phyloP scores from a whole-genome alignment of 2,888 invertebrate species.

The Lasius platythorax region DNA sequence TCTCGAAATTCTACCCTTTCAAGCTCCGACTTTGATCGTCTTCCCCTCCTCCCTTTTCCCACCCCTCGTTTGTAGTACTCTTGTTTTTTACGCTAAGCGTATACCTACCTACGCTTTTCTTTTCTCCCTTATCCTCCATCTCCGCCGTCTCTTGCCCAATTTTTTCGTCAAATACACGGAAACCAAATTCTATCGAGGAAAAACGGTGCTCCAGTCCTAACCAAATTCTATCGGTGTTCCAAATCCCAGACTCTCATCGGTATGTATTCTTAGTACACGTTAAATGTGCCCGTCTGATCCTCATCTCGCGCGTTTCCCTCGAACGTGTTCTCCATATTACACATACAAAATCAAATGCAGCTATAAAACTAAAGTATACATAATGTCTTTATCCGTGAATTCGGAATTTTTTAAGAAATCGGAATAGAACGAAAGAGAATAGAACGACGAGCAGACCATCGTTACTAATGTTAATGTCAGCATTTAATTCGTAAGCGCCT shows the following conservation, averaged over 20 bases:
- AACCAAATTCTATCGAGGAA: slow-evolving; percentile 34
- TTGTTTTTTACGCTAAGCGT: slow-evolving; percentile 3
- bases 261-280: slow-evolving; percentile 29
- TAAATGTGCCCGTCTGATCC: slow-evolving; percentile 10
- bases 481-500: background rate
- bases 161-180: slow-evolving; percentile 46
- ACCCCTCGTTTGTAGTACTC: slow-evolving; percentile 10
- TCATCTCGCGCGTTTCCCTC: background rate
- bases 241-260: slow-evolving; percentile 28
- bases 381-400: background rate
- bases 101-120: background rate
- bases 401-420: background rate
- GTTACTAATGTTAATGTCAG: background rate
- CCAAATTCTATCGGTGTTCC: slow-evolving; percentile 17
- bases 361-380: background rate
- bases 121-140: background rate
- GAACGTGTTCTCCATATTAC: background rate
- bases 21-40: slow-evolving; percentile 58
- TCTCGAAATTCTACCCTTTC: slow-evolving; percentile 64
- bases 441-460: background rate
- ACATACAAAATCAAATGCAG: background rate
- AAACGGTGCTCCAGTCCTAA: slow-evolving; percentile 30
- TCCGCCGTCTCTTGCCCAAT: slow-evolving; percentile 20
- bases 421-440: background rate
- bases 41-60: slow-evolving; percentile 7